Evolutionary conservation across 2,113 vertebrate genomes (phyloP), one percentile per base, ranked within the genome.

Genomic region (Gymnocephalus cernua): DNA sequence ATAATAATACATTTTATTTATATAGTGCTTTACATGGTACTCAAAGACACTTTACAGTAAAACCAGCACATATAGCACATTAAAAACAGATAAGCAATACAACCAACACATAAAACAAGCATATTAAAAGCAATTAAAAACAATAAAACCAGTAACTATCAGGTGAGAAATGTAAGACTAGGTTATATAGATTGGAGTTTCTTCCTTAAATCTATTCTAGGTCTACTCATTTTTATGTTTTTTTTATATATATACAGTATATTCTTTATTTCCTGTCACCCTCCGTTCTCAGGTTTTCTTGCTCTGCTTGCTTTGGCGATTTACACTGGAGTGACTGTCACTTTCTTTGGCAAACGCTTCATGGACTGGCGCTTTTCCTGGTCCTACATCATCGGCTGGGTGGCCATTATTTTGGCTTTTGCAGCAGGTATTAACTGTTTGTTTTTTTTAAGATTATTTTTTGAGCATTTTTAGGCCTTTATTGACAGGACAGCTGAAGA

Each of bases 301-400:
- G 95, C 95, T 0, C 83, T 96, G 70, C 87, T 97, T 81, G 96
- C 95, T 44, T 76, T 97, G 83, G 88, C 93, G 0, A 92, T 96
- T 70, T 97, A 96, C 93, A 96, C 96, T 0, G 95, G 95, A 0
- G 93, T 96, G 89, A 96, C 96, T 0, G 92, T 95, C 57, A 94
- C 93, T 41, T 95, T 96, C 89, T 96, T 96, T 54, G 95, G 95
- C 23, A 95, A 96, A 59, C 94, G 95, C 23, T 96, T 92, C 45
- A 1, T 93, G 2, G 90, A 95, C 84, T 97, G 96, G 96, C 91
- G 94, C 25, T 96, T 97, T 77, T 96, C 96, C 38, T 97, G 96
- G 96, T 97, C 96, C 77, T 96, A 96, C 89, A 95, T 95, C 82
- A 91, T 96, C 25, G 95, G 93, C 58, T 96, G 96, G 96, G 90